phyloP scores from a whole-genome alignment of 2,113 vertebrate species.

The Chaetops frenatus region DNA sequence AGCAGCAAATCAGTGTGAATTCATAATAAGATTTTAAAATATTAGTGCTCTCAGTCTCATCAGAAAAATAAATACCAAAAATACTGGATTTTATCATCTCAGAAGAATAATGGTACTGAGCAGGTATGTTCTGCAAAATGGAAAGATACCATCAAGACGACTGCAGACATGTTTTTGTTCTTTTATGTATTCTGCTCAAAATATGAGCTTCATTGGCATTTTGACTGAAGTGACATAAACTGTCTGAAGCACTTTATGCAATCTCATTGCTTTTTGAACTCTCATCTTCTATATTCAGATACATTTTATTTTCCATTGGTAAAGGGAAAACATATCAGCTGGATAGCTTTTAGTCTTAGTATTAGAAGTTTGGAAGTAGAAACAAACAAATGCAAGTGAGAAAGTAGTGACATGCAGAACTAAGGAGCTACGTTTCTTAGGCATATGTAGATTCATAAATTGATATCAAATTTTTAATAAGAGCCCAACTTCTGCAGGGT shows the following conservation, averaged over 20 bases:
- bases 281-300: neutral
- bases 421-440: neutral
- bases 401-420: neutral
- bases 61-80: neutral
- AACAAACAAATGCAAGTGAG: neutral
- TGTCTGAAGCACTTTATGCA: neutral
- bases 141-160: neutral
- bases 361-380: neutral
- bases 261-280: neutral
- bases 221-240: too few relatives aligned
- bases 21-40: neutral
- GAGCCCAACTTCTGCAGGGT: neutral
- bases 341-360: neutral
- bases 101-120: neutral
- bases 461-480: neutral
- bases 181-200: neutral
- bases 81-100: neutral
- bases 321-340: neutral
- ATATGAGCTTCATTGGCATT: neutral
- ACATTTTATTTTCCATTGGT: neutral
- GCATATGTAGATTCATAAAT: neutral
- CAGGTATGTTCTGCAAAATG: neutral
- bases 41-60: neutral
- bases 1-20: neutral
- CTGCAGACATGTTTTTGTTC: neutral